Evolutionary conservation across 2,797 vertebrate genomes (phyloP).

Genomic region (Periparus ater): DNA sequence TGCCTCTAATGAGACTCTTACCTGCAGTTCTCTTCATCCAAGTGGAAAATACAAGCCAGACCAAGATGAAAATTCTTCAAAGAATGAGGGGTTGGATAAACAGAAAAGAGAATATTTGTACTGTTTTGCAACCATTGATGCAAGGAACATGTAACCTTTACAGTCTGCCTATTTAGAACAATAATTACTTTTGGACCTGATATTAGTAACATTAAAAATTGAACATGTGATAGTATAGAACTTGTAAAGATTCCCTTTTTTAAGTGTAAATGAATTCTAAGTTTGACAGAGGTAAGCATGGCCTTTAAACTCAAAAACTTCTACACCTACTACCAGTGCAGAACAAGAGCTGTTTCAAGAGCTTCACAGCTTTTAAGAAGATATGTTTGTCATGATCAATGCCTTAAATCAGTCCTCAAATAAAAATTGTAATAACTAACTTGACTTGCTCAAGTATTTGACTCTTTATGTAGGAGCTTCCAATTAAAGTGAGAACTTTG

Average conservation of each 20-base stretch:
- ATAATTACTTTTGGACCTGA: neutral
- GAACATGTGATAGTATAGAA: neutral
- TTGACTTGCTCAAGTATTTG: neutral
- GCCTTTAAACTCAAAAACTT: neutral
- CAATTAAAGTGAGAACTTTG: neutral
- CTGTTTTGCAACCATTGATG: neutral
- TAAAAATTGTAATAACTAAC: neutral
- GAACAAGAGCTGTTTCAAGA: neutral
- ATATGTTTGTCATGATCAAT: neutral
- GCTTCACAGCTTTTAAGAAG: neutral
- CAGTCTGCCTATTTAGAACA: neutral
- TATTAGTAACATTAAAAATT: neutral
- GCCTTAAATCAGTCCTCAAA: neutral
- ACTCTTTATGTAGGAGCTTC: neutral
- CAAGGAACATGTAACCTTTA: neutral
- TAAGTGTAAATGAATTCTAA: neutral
- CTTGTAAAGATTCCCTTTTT: neutral
- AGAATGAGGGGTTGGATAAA: neutral
- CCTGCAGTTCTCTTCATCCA: slow-evolving; percentile 22
- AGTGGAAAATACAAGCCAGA: slow-evolving; percentile 45
- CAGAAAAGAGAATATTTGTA: neutral
- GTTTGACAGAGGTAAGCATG: neutral
- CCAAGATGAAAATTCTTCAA: neutral
- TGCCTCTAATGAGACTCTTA: slow-evolving; percentile 56
- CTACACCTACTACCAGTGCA: neutral